These are phyloP conservation scores for Orycteropus afer DNA, from an alignment of 2,113 vertebrate species.

Conservation along the genomic window DNA sequence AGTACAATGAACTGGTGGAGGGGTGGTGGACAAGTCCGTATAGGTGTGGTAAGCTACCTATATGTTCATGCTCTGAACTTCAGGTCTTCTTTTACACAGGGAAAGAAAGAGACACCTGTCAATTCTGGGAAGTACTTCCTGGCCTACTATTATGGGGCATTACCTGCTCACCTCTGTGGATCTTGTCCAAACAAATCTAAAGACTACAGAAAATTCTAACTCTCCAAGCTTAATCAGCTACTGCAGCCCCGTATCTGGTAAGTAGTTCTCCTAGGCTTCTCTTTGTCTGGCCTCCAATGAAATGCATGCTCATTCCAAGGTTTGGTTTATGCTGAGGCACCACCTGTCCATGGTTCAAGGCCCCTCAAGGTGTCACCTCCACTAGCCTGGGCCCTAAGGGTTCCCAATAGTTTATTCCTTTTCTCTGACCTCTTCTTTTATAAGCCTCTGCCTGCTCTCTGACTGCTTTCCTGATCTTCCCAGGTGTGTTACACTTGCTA, in stretches of 20 bases:
- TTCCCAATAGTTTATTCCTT: background rate
- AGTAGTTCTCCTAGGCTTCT: background rate
- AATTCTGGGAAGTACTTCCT: background rate
- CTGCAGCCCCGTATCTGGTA: background rate
- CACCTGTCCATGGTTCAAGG: background rate
- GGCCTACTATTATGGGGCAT: background rate
- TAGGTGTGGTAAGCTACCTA: background rate
- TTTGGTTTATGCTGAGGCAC: background rate
- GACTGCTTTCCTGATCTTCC: background rate
- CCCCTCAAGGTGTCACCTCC: background rate
- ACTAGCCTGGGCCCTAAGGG: background rate
- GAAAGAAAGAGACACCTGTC: background rate
- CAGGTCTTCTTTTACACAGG: background rate
- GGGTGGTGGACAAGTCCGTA: background rate
- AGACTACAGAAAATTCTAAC: background rate
- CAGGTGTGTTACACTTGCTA: background rate
- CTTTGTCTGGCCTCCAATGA: background rate
- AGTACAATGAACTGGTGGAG: background rate
- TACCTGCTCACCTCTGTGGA: background rate
- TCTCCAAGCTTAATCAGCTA: too few species aligned
- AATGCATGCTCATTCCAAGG: background rate
- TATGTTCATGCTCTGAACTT: rapidly evolving
- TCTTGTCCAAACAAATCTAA: background rate
- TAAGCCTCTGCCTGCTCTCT: background rate
- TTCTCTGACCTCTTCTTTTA: background rate